Evolutionary conservation across 2,888 invertebrate species (phyloP).

Genomic region (Plemyria rubiginata): DNA sequence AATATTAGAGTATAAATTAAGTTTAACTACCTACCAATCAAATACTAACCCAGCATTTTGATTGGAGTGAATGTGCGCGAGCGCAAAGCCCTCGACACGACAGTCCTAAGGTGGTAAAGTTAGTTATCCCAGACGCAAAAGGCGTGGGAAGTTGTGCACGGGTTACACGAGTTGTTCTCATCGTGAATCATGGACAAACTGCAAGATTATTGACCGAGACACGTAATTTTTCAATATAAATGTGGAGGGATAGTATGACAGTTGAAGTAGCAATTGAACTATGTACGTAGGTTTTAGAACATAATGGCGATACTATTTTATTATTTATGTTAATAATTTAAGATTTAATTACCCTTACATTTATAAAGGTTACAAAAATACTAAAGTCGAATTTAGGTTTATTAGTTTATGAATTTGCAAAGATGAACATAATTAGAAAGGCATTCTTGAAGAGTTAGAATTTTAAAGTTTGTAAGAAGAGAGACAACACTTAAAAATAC

Average conservation of each 20-base stretch:
- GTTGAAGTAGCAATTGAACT: too few relatives aligned
- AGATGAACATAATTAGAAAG: too few relatives aligned
- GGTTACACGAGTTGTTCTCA: conserved; percentile 41
- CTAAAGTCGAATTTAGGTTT: too few relatives aligned
- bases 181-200: conserved; percentile 31
- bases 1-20: neutral
- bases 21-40: neutral
- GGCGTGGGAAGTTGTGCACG: conserved; percentile 54
- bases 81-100: conserved; percentile 1
- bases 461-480: too few relatives aligned
- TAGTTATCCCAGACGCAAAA: conserved; percentile 47
- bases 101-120: neutral
- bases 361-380: too few relatives aligned
- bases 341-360: too few relatives aligned
- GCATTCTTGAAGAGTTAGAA: too few relatives aligned
- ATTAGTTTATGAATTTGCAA: too few relatives aligned
- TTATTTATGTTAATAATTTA: too few relatives aligned
- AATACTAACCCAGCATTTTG: neutral
- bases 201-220: conserved; percentile 35
- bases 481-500: neutral
- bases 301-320: neutral
- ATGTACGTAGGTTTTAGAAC: neutral
- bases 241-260: conserved; percentile 2
- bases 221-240: conserved; percentile 52
- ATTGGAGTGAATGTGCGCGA: conserved; percentile 6